Conservation (phyloP, 2,888 invertebrate species). For the Sarcophaga subvicina region DNA sequence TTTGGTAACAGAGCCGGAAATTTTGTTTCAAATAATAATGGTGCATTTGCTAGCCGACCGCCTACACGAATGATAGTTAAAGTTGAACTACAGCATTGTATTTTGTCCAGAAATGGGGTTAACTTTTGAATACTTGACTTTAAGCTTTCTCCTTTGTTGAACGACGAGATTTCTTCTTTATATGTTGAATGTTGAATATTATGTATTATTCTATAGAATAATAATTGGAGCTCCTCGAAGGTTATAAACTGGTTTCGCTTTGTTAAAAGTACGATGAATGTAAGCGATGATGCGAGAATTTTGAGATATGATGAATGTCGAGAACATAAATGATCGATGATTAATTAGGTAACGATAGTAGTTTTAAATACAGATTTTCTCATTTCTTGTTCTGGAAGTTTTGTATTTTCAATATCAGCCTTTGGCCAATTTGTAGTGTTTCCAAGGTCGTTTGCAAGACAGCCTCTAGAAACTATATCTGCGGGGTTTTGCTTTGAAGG, state of each 20-base stretch:
- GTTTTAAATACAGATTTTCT: constrained; percentile 1
- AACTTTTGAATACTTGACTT: too few relatives aligned
- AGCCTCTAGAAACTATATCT: too few relatives aligned
- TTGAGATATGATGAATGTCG: constrained; percentile 17
- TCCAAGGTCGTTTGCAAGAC: too few relatives aligned
- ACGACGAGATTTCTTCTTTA: too few relatives aligned
- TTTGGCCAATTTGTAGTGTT: background rate
- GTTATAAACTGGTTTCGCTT: background rate
- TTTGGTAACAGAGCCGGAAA: background rate
- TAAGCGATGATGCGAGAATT: constrained; percentile 27
- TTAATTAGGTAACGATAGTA: background rate
- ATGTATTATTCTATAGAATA: background rate
- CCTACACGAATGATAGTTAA: background rate
- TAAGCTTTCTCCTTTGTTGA: too few relatives aligned
- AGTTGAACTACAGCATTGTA: too few relatives aligned
- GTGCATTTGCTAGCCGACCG: background rate
- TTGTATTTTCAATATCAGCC: background rate
- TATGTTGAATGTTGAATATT: too few relatives aligned
- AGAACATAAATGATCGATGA: constrained; percentile 6
- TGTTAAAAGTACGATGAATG: constrained; percentile 26
- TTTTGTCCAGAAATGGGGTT: too few relatives aligned
- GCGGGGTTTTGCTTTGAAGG: too few relatives aligned
- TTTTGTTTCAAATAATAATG: constrained; percentile 9
- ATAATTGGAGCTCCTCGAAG: background rate
- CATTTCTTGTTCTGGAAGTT: constrained; percentile 62